Conservation (phyloP, 37 sponge, comb jelly and placozoan genomes). For the Beroe ovata region DNA sequence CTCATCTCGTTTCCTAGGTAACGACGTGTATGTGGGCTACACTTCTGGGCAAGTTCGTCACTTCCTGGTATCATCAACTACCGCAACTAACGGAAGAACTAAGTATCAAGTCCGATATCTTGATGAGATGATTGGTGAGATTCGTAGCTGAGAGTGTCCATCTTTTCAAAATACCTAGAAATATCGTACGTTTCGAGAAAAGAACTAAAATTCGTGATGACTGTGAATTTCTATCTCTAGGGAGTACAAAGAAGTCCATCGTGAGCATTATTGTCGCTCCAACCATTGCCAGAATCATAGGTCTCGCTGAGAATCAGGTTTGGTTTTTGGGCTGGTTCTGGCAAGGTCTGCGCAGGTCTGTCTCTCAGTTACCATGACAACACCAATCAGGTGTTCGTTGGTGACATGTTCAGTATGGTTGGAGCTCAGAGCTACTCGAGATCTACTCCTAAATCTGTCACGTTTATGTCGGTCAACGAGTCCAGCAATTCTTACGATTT, state of each 20-base stretch:
- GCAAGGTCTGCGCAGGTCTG: too few relatives aligned
- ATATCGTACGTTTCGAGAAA: background rate
- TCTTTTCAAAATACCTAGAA: background rate
- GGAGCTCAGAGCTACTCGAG: background rate
- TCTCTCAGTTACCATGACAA: too few relatives aligned
- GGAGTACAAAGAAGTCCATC: background rate
- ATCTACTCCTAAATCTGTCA: slow-evolving; percentile 49
- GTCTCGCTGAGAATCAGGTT: slow-evolving; percentile 34
- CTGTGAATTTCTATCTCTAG: background rate
- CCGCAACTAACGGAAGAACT: slow-evolving; percentile 13
- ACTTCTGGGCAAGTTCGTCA: slow-evolving; percentile 49
- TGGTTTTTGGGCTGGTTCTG: background rate
- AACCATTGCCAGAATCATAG: slow-evolving; percentile 20
- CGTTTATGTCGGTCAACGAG: slow-evolving; percentile 32
- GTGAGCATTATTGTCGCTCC: background rate
- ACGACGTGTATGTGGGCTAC: slow-evolving; percentile 54
- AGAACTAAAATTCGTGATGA: background rate
- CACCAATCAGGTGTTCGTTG: background rate
- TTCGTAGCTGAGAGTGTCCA: background rate
- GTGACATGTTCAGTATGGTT: slow-evolving; percentile 59
- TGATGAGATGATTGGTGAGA: slow-evolving; percentile 57
- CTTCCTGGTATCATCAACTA: slow-evolving; percentile 45
- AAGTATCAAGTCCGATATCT: slow-evolving; percentile 42
- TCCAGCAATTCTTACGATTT: slow-evolving; percentile 8
- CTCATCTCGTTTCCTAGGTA: too few relatives aligned